phyloP scores from a whole-genome alignment of 2,797 vertebrate species.

The Myioborus melanocephalus region DNA sequence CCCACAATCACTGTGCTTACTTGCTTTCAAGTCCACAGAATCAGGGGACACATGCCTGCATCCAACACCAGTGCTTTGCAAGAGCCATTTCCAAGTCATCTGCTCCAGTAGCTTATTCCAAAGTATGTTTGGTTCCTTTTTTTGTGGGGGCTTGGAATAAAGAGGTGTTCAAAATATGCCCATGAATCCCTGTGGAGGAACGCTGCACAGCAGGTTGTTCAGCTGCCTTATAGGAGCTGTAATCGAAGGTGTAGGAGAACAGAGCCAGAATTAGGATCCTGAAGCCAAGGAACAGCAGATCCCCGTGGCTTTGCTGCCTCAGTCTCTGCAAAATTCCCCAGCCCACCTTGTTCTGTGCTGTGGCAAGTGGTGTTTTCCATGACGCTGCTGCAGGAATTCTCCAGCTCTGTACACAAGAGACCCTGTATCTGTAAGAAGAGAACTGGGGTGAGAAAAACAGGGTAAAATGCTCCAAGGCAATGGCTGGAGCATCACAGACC shows the following conservation, averaged over 20 bases:
- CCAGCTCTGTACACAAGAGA: background rate
- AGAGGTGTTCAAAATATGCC: background rate
- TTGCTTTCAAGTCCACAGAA: constrained; percentile 6
- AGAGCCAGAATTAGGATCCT: constrained; percentile 25
- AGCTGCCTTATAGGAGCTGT: background rate
- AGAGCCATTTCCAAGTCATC: constrained; percentile 23
- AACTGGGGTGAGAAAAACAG: background rate
- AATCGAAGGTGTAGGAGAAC: background rate
- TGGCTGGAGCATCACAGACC: background rate
- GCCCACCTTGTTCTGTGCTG: background rate
- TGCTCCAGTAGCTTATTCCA: background rate
- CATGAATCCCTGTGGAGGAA: background rate
- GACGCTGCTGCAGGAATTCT: background rate
- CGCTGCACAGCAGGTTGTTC: background rate
- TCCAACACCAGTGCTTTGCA: background rate
- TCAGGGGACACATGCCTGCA: background rate
- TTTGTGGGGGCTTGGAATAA: background rate
- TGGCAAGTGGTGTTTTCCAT: background rate
- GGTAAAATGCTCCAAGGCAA: background rate
- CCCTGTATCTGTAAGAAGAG: background rate
- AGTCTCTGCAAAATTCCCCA: background rate
- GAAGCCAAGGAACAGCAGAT: background rate
- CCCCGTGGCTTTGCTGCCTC: background rate
- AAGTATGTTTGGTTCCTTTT: background rate
- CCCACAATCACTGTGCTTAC: background rate